Evolutionary conservation across 2,797 vertebrate species (phyloP), one percentile per base, ranked within the genome.

Genomic region (Brachyalestes nurse): DNA sequence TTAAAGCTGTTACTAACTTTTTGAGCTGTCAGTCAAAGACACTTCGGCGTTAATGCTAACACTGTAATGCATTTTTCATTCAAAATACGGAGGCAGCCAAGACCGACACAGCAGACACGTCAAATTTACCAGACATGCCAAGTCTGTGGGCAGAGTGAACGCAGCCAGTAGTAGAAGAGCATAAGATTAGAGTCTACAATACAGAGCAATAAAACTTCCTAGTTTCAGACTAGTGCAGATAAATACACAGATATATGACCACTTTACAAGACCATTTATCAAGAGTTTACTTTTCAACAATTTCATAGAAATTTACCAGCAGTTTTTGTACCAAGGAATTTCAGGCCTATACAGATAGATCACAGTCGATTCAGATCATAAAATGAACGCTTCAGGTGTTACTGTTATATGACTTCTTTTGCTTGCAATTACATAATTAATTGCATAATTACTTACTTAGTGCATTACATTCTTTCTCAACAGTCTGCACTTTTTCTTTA

Each of bases 1-100:
- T 53, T 71, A 53, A 64, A 19, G 70, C 28, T 23, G 23, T 67
- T 77, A 16, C 34, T 64, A 38, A 62, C 21, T 45, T 77, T 76
- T 71, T 7, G 25, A 71, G 47, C 21, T 6, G 13, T 64, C 57
- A 55, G 73, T 58, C 17, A 13, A 25, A 40, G 16, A 25, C 23
- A 23, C 9, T 19, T 5, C 9, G 19, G 38, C 10, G 53, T 53
- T 16, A 75, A 62, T 53, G 10, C 8, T 40, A 9, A 28, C 4
- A 0, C 58, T 69, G 16, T 28, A n/a, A 72, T 53, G 16, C 12
- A 64, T 34, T 61, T 61, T 51, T 62, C 66, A 53, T 69, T 80
- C 47, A 57, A 28, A 72, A 51, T 34, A 40, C 4, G 58, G 34
- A 23, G 1, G 7, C 25, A 55, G 70, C 47, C 70, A 66, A 69